Evolutionary conservation across 2,888 invertebrate species (phyloP).

Genomic region (Poecilobothrus nobilitatus): DNA sequence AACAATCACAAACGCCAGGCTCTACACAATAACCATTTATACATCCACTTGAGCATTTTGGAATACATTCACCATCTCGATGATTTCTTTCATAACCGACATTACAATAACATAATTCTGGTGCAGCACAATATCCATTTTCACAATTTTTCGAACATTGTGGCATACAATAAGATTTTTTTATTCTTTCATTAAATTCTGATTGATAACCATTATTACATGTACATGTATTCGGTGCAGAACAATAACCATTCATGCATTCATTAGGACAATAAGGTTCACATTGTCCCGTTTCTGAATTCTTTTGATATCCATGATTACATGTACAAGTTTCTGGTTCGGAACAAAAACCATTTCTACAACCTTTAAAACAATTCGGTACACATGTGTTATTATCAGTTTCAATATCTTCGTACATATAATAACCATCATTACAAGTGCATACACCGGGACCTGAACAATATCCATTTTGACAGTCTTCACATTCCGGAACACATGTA

Average conservation of each 20-base stretch:
- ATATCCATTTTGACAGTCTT: constrained; percentile 48
- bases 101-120: constrained; percentile 34
- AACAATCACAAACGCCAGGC: constrained; percentile 51
- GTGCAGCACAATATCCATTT: constrained; percentile 34
- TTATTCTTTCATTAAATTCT: constrained; percentile 32
- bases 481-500: constrained; percentile 50
- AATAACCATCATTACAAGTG: constrained; percentile 31
- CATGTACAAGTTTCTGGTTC: constrained; percentile 34
- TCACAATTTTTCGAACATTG: constrained; percentile 30
- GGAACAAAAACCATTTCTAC: constrained; percentile 31
- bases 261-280: constrained; percentile 39
- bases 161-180: constrained; percentile 33
- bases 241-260: constrained; percentile 50
- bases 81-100: constrained; percentile 28
- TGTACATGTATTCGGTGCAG: constrained; percentile 51
- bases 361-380: constrained; percentile 50
- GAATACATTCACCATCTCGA: constrained; percentile 34
- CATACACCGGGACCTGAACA: constrained; percentile 47
- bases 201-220: constrained; percentile 49
- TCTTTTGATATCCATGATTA: constrained; percentile 26
- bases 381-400: constrained; percentile 36
- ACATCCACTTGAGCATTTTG: constrained; percentile 40
- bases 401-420: constrained; percentile 24
- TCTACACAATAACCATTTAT: constrained; percentile 47
- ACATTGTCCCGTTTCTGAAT: constrained; percentile 27